These are phyloP conservation scores for Synodontis membranacea DNA, from an alignment of 2,113 vertebrate species.

Conservation along the genomic window DNA sequence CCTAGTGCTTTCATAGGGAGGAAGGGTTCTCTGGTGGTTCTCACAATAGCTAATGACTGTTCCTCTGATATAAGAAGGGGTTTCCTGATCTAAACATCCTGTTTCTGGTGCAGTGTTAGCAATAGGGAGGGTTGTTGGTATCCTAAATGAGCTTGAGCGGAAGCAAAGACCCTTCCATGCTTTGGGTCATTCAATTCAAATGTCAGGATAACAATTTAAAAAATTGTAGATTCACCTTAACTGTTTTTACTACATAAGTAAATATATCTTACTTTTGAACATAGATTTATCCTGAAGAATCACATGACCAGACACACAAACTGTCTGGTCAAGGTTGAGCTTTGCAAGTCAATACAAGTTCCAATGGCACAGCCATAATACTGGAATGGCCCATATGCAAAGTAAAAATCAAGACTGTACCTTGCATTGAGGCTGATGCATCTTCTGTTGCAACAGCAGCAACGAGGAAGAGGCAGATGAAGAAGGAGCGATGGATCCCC, in stretches of 20 bases:
- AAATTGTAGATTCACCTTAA: neutral
- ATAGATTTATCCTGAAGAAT: neutral
- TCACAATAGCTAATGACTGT: neutral
- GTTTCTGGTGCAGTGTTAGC: neutral
- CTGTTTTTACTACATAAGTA: neutral
- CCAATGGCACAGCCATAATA: neutral
- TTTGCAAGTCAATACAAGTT: neutral
- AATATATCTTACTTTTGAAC: neutral
- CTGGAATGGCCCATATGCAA: neutral
- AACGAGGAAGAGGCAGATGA: conserved; percentile 33
- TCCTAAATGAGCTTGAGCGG: neutral
- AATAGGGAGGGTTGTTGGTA: neutral
- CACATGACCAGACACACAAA: neutral
- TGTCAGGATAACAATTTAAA: no score
- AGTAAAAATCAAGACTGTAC: conserved; percentile 31
- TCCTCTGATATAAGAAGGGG: neutral
- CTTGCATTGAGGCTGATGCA: conserved; percentile 31
- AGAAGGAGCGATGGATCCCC: neutral
- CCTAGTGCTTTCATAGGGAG: neutral
- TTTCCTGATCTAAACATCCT: conserved; percentile 37
- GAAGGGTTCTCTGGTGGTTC: neutral
- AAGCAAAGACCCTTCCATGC: neutral
- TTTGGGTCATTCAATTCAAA: neutral
- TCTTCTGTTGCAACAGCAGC: conserved; percentile 30
- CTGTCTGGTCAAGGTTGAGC: neutral